phyloP scores from a whole-genome alignment of 2,113 vertebrate species.

The Vanacampus margaritifer region DNA sequence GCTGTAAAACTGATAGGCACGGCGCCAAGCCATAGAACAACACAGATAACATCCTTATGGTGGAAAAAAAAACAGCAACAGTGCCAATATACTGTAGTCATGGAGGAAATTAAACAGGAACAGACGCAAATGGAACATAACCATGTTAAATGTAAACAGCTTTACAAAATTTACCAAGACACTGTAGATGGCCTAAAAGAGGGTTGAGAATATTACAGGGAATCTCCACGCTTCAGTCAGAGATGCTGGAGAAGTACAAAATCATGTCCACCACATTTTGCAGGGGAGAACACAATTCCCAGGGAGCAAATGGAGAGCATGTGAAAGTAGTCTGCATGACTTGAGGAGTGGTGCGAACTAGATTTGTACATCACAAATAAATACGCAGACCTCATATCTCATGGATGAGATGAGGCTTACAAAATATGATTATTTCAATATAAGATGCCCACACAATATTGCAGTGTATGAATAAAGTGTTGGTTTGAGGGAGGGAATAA shows the following conservation, averaged over 20 bases:
- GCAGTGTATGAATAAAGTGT: background rate
- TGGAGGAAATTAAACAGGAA: conserved; percentile 40
- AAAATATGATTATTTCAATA: background rate
- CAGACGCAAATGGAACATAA: background rate
- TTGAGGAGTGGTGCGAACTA: conserved; percentile 19
- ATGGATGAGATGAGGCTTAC: background rate
- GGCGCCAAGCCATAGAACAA: conserved; percentile 32
- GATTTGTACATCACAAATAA: conserved; percentile 1
- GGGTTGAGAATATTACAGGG: background rate
- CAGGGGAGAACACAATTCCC: conserved; percentile 4
- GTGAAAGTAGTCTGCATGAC: conserved; percentile 27
- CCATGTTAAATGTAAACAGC: conserved; percentile 13
- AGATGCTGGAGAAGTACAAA: conserved; percentile 31
- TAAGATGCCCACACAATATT: background rate
- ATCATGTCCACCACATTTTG: conserved; percentile 18
- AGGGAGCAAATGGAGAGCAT: conserved; percentile 31
- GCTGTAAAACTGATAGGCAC: conserved; percentile 47
- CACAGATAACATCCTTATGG: conserved; percentile 39
- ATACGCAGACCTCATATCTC: background rate
- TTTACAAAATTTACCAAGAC: background rate
- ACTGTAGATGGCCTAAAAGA: background rate
- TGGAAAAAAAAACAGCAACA: conserved; percentile 34
- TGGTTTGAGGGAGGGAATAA: too few species aligned
- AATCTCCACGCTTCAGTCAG: background rate
- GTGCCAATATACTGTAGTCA: conserved; percentile 12